A percentile compares a stretch with the other conserved stretches of the same genome.
Evolutionary conservation across 1,140 invertebrate genomes (phyloP).

Genomic region (Anastrepha ludens): DNA sequence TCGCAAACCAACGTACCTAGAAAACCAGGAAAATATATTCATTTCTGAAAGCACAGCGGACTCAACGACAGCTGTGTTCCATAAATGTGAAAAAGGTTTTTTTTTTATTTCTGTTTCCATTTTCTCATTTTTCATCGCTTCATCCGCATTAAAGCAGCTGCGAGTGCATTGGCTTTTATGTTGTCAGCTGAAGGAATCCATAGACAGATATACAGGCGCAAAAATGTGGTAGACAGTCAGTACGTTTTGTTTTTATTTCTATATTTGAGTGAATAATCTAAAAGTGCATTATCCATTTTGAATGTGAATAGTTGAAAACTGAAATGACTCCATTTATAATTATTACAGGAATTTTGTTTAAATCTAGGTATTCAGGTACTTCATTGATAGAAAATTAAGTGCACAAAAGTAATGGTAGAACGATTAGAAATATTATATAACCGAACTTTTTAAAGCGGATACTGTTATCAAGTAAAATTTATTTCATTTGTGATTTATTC

Average conservation of each 20-base stretch:
- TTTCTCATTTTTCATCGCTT: background rate
- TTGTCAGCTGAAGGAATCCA: background rate
- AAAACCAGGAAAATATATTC: background rate
- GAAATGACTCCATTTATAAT: no score
- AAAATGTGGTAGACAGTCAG: constrained; percentile 7
- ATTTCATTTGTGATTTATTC: no score
- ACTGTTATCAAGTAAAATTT: no score
- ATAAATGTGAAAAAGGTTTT: background rate
- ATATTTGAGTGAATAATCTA: background rate
- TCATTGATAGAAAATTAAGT: no score
- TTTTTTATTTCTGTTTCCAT: background rate
- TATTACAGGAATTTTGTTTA: no score
- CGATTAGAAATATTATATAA: no score
- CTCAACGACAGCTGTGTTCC: background rate
- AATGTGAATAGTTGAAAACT: no score
- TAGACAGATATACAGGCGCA: background rate
- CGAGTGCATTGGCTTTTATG: constrained; percentile 50
- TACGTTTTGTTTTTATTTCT: background rate
- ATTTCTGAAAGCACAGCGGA: constrained; percentile 24
- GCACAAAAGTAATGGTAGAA: no score
- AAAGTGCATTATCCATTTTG: no score
- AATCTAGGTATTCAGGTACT: no score
- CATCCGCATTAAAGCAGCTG: background rate
- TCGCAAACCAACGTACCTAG: background rate
- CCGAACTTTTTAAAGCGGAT: no score